Evolutionary conservation across 2,797 vertebrate species (phyloP).

Genomic region (Merluccius polli): DNA sequence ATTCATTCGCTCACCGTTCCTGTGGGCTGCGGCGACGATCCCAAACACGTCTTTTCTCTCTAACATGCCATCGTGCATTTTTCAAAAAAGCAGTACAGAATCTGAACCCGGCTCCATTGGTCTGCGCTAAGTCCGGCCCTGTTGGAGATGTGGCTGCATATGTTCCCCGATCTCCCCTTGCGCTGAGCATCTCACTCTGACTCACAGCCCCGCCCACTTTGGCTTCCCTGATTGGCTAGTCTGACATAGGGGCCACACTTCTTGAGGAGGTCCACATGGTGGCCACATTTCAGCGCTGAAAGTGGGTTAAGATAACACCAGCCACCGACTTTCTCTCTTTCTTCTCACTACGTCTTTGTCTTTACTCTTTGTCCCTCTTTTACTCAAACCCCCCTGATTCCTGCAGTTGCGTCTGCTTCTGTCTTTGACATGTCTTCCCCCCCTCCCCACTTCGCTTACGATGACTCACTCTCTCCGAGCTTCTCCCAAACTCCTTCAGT

Average conservation of each 20-base stretch:
- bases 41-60: not conserved
- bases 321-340: not conserved
- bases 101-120: not conserved
- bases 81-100: not conserved
- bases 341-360: not conserved
- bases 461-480: not conserved
- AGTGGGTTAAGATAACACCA: conserved; percentile 73
- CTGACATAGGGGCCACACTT: conserved; percentile 45
- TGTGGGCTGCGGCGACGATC: not conserved
- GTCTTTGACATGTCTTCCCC: not conserved
- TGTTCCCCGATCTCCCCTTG: not conserved
- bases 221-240: conserved; percentile 50
- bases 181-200: not conserved
- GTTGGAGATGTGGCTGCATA: conserved; percentile 2
- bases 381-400: not conserved
- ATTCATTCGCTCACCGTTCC: not conserved
- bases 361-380: not conserved
- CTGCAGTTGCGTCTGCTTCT: not conserved
- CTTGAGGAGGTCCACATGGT: conserved; percentile 66
- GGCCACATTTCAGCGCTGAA: conserved; percentile 64
- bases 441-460: not conserved
- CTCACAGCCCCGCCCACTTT: not conserved
- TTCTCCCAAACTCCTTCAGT: not conserved
- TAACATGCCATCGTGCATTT: not conserved
- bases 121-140: not conserved